phyloP scores from a whole-genome alignment of 2,797 vertebrate species.

The Pteropus rufus region DNA sequence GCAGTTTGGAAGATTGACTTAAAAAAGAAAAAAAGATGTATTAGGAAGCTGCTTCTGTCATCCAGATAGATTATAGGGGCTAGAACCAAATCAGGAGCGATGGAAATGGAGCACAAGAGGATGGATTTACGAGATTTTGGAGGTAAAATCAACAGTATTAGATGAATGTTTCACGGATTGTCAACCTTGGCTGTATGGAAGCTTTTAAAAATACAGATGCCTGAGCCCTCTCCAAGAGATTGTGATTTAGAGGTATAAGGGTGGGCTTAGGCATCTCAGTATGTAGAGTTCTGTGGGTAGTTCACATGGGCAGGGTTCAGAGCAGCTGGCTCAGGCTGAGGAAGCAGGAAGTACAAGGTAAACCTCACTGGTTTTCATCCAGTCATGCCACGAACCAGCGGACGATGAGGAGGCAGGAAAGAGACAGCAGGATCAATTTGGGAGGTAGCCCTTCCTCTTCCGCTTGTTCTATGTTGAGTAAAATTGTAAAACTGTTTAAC shows the following conservation, averaged over 20 bases:
- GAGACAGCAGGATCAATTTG: neutral
- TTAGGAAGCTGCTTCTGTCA: neutral
- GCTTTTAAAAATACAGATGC: neutral
- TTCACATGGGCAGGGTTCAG: neutral
- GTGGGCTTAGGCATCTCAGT: neutral
- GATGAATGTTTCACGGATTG: neutral
- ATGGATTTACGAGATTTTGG: conserved; percentile 12
- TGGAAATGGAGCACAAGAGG: neutral
- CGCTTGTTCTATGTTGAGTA: neutral
- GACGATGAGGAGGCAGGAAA: neutral
- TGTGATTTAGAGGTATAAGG: neutral
- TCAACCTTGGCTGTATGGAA: neutral
- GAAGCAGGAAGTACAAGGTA: neutral
- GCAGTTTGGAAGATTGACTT: conserved; percentile 4
- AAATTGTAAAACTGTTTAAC: neutral
- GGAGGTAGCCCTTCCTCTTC: neutral
- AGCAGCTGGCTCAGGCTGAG: neutral
- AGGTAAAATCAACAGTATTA: conserved; percentile 9
- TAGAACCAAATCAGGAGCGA: conserved; percentile 14
- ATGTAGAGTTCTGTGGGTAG: neutral
- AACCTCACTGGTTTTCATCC: conserved; percentile 1
- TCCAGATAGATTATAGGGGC: neutral
- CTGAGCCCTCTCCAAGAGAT: neutral
- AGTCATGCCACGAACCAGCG: neutral
- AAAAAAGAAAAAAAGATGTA: neutral